A percentile compares a stretch with the other conserved stretches of the same genome.
phyloP scores from a whole-genome alignment of 2,888 invertebrate genomes.

The Diadegma fenestrale region DNA sequence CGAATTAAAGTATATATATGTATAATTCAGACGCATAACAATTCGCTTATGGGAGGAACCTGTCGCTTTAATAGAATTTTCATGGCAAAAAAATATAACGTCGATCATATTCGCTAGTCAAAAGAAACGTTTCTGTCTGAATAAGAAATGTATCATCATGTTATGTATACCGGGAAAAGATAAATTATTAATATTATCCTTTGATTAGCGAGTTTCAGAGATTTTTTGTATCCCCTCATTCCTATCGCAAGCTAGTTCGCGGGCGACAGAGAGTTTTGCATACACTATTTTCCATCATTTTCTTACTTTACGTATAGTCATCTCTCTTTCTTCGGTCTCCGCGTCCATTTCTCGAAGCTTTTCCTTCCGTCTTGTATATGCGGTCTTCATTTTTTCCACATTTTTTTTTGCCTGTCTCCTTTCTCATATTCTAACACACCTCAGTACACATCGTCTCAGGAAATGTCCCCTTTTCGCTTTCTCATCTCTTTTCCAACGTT shows the following conservation, averaged over 20 bases:
- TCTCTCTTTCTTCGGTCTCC: slow-evolving; percentile 14
- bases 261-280: slow-evolving; percentile 8
- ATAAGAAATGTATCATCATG: background rate
- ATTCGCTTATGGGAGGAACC: background rate
- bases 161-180: slow-evolving; percentile 15
- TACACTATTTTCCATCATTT: slow-evolving; percentile 17
- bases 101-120: background rate
- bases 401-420: slow-evolving; percentile 7
- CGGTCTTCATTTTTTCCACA: slow-evolving; percentile 34
- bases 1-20: background rate
- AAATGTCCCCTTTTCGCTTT: slow-evolving; percentile 7
- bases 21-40: slow-evolving; percentile 1
- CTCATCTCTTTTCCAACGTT: slow-evolving; percentile 25
- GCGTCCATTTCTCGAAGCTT: slow-evolving; percentile 16
- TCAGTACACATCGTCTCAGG: slow-evolving; percentile 22
- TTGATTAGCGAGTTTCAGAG: slow-evolving; percentile 56
- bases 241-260: background rate
- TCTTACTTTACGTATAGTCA: slow-evolving; percentile 9
- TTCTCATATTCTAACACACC: slow-evolving; percentile 43
- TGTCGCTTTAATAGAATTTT: slow-evolving; percentile 13
- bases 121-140: background rate
- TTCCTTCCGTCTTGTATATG: slow-evolving; percentile 22
- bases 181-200: slow-evolving; percentile 52
- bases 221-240: background rate
- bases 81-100: background rate